Conservation (phyloP, 2,113 vertebrate genomes). For the Microcebus griseorufus region DNA sequence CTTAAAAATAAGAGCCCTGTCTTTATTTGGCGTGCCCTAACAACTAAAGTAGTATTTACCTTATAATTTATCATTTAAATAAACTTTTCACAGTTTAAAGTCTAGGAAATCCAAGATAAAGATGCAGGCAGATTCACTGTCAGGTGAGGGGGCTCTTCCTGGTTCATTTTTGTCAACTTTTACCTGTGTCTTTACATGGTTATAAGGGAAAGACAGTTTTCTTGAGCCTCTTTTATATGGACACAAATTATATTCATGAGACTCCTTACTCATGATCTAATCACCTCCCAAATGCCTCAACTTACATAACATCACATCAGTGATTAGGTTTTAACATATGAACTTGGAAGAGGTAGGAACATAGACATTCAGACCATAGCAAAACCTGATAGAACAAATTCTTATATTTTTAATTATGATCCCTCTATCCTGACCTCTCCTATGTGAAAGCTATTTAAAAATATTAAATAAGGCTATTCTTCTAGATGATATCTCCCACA, state of each 20-base stretch:
- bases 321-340: background rate
- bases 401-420: background rate
- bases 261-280: background rate
- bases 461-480: background rate
- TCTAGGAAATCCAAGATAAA: background rate
- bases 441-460: background rate
- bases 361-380: background rate
- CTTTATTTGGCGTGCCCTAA: background rate
- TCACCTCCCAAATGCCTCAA: background rate
- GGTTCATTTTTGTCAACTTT: background rate
- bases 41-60: background rate
- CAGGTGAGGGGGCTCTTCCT: background rate
- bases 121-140: background rate
- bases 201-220: background rate
- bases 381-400: background rate
- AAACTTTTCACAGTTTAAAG: background rate
- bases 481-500: background rate
- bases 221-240: background rate
- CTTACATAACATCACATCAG: background rate
- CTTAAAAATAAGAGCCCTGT: background rate
- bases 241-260: background rate
- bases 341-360: background rate
- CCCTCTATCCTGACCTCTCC: background rate
- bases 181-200: background rate
- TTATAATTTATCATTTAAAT: background rate